Evolutionary conservation across 2,888 invertebrate species (phyloP).

Genomic region (Synergus gifuensis): DNA sequence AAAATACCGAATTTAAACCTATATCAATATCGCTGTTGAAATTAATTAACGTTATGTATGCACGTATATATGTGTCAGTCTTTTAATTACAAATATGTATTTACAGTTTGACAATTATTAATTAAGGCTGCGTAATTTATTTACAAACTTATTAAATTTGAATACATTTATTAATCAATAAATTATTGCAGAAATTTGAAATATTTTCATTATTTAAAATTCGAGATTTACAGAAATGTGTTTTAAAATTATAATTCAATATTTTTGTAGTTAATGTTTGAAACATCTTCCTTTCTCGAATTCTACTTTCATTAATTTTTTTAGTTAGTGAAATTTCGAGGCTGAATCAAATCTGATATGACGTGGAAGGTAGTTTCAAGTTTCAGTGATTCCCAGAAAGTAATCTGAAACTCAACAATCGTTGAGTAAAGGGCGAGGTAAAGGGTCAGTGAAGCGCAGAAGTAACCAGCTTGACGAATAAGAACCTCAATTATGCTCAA

Average conservation of each 20-base stretch:
- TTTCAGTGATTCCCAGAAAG: slow-evolving; percentile 35
- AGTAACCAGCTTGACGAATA: slow-evolving; percentile 33
- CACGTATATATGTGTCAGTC: background rate
- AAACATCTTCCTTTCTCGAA: background rate
- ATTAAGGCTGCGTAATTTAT: background rate
- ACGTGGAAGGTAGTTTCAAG: slow-evolving; percentile 27
- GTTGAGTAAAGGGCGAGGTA: slow-evolving; percentile 21
- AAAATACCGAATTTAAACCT: too few species aligned
- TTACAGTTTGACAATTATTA: background rate
- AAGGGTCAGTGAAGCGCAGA: slow-evolving; percentile 36
- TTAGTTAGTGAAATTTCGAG: slow-evolving; percentile 3
- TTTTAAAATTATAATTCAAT: too few species aligned
- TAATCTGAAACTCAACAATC: slow-evolving; percentile 41
- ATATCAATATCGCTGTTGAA: background rate
- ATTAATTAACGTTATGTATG: background rate
- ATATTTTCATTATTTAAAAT: background rate
- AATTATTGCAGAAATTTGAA: background rate
- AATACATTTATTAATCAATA: background rate
- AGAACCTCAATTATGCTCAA: slow-evolving; percentile 38
- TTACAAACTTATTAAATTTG: background rate
- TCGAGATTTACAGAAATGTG: too few species aligned
- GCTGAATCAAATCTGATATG: slow-evolving; percentile 36
- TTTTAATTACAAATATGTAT: background rate
- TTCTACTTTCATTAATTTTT: background rate
- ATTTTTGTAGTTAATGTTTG: background rate